Evolutionary conservation across 1,140 invertebrate species (phyloP).

Genomic region (Drosophila sechellia): DNA sequence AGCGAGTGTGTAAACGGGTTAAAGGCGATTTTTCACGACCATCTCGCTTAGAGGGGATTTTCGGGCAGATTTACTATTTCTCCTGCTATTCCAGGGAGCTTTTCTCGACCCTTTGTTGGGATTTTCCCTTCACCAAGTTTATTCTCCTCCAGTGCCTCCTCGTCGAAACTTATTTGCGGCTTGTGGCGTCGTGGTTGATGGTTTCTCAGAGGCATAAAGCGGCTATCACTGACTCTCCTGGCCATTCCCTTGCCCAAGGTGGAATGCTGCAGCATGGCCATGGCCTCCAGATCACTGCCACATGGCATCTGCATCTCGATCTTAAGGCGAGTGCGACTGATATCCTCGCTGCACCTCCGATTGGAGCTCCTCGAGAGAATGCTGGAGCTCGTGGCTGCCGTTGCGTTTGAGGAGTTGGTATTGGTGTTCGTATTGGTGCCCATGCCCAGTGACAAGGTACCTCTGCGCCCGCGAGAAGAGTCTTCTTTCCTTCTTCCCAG

Average conservation of each 20-base stretch:
- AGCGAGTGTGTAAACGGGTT: slow-evolving; percentile 80
- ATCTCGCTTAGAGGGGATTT: slow-evolving; percentile 20
- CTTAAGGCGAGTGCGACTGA: slow-evolving; percentile 67
- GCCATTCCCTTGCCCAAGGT: slow-evolving; percentile 16
- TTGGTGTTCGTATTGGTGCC: slow-evolving; percentile 67
- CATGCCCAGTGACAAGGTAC: slow-evolving; percentile 55
- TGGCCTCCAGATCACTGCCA: slow-evolving; percentile 70
- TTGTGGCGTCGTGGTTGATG: slow-evolving; percentile 42
- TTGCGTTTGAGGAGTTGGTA: slow-evolving; percentile 66
- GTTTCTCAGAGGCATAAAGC: slow-evolving; percentile 23
- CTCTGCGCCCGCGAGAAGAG: slow-evolving; percentile 49
- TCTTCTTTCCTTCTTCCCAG: slow-evolving; percentile 41
- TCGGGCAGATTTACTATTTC: slow-evolving; percentile 15
- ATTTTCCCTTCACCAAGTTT: background rate
- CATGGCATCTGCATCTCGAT: slow-evolving; percentile 76
- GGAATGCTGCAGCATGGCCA: slow-evolving; percentile 75
- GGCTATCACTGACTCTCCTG: slow-evolving; percentile 58
- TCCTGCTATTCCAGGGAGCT: background rate
- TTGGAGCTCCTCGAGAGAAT: slow-evolving; percentile 77
- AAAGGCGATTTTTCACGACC: slow-evolving; percentile 62
- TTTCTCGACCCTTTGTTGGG: background rate
- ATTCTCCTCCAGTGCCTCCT: slow-evolving; percentile 32
- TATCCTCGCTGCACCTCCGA: slow-evolving; percentile 73
- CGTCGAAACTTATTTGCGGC: slow-evolving; percentile 79
- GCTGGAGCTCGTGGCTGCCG: slow-evolving; percentile 70